These are phyloP conservation scores for Triops cancriformis DNA, from an alignment of 1,140 invertebrate genomes.

Conservation along the genomic window DNA sequence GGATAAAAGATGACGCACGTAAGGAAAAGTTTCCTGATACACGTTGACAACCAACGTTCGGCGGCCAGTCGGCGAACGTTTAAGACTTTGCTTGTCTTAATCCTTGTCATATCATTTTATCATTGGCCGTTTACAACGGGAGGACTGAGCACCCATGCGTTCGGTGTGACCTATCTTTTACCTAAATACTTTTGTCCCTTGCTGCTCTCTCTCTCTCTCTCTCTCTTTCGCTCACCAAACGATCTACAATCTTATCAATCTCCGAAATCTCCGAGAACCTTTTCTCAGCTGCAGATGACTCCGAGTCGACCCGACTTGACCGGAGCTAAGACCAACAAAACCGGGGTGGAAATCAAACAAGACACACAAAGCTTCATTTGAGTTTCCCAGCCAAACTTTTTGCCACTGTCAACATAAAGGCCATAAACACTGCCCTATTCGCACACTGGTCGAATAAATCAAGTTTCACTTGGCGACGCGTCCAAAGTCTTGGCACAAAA, in stretches of 20 bases:
- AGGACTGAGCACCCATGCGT: no score
- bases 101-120: conserved; percentile 11
- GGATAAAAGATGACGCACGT: neutral
- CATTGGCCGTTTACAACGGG: neutral
- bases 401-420: neutral
- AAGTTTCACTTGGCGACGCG: neutral
- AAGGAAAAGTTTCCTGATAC: neutral
- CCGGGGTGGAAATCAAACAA: neutral
- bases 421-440: neutral
- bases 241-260: neutral
- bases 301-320: neutral
- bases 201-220: neutral
- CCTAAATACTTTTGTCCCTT: neutral
- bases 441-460: neutral
- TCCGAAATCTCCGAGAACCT: neutral
- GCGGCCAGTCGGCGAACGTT: neutral
- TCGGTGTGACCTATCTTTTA: no score
- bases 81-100: neutral
- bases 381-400: neutral
- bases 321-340: neutral
- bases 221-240: neutral
- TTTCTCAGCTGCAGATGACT: neutral
- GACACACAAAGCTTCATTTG: neutral
- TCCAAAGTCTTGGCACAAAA: neutral
- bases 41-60: neutral